phyloP scores from a whole-genome alignment of 2,797 vertebrate species.

The Pogoniulus pusillus region DNA sequence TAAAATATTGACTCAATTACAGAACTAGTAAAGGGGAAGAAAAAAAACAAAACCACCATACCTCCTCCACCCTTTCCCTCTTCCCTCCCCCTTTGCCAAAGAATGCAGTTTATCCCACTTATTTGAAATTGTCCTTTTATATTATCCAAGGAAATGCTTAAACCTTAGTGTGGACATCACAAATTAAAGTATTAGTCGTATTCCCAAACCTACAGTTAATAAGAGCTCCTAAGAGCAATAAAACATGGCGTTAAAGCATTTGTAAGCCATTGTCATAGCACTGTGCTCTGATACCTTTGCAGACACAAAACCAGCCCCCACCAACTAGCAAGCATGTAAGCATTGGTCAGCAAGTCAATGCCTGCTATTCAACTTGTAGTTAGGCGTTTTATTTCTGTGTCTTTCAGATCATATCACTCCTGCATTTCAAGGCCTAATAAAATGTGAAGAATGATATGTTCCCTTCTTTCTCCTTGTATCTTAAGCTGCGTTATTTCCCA shows the following conservation, averaged over 20 bases:
- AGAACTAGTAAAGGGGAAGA: conserved; percentile 47
- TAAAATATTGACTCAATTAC: conserved; percentile 74
- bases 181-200: conserved; percentile 39
- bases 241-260: conserved; percentile 73
- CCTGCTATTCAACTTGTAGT: conserved; percentile 71
- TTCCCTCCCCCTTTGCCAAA: conserved; percentile 65
- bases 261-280: conserved; percentile 69
- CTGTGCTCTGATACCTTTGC: conserved; percentile 68
- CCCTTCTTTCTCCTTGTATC: conserved; percentile 3
- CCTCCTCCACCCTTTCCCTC: conserved; percentile 64
- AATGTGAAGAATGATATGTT: conserved; percentile 62
- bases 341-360: conserved; percentile 75
- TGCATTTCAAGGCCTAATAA: conserved; percentile 65
- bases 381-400: conserved; percentile 67
- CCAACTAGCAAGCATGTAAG: conserved; percentile 55
- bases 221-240: conserved; percentile 57
- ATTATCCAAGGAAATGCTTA: conserved; percentile 42
- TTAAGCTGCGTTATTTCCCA: conserved; percentile 66
- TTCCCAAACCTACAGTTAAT: conserved; percentile 55
- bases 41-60: neutral
- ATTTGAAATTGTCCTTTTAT: conserved; percentile 55
- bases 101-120: conserved; percentile 72
- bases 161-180: conserved; percentile 46
- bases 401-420: conserved; percentile 56
- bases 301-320: conserved; percentile 58